phyloP scores from a whole-genome alignment of 2,888 invertebrate species.

The Diloba caeruleocephala region DNA sequence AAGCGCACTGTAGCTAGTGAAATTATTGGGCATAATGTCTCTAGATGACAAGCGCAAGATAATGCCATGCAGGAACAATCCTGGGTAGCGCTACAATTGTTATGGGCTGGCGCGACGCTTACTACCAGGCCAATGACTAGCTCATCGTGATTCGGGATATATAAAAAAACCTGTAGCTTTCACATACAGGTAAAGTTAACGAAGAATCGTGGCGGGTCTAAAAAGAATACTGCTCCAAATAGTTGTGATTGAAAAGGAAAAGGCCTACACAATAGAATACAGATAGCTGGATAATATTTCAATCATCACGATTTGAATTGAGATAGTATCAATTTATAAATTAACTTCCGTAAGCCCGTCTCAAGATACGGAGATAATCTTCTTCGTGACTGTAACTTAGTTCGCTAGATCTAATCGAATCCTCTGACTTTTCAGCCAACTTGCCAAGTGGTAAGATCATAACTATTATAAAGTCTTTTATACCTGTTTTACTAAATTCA shows the following conservation, averaged over 20 bases:
- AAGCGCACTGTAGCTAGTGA: no score
- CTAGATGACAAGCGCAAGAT: no score
- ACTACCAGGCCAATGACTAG: no score
- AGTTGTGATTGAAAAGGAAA: slow-evolving; percentile 1
- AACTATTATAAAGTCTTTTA: not conserved
- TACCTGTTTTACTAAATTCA: not conserved
- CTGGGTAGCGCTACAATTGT: no score
- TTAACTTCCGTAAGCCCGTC: slow-evolving; percentile 37
- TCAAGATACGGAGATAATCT: slow-evolving; percentile 39
- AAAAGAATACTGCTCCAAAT: no score
- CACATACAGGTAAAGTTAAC: no score
- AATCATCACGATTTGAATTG: slow-evolving; percentile 30
- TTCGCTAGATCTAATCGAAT: slow-evolving; percentile 38
- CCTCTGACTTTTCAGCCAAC: slow-evolving; percentile 12
- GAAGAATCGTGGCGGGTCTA: no score
- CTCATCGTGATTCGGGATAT: no score
- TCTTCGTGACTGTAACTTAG: slow-evolving; percentile 41
- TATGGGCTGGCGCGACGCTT: no score
- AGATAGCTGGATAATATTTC: slow-evolving; percentile 34
- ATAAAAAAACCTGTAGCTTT: no score
- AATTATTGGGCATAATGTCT: no score
- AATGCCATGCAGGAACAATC: no score
- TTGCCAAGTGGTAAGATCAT: slow-evolving; percentile 13
- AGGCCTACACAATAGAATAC: slow-evolving; percentile 23
- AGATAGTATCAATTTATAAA: slow-evolving; percentile 40